Conservation (phyloP, 1,140 invertebrate genomes). For the Procambarus virginalis region DNA sequence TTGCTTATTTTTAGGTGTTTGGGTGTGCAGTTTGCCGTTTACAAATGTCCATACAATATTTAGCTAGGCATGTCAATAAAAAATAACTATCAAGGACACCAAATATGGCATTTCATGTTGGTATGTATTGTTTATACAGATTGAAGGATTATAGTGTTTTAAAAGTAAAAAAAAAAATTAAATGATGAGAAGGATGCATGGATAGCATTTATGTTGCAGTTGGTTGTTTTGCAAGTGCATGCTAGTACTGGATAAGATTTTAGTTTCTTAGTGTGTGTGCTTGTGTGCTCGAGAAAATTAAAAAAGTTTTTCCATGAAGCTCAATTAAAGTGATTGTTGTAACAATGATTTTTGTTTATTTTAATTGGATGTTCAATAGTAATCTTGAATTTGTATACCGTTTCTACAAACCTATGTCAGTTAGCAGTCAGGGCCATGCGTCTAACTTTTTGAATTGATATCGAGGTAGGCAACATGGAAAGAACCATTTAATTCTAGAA, state of each 20-base stretch:
- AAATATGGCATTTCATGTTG: not conserved
- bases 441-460: too few relatives aligned
- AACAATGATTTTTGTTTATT: too few relatives aligned
- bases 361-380: too few relatives aligned
- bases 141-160: not conserved
- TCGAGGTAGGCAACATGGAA: too few relatives aligned
- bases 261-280: not conserved
- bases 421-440: too few relatives aligned
- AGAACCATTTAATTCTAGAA: too few relatives aligned
- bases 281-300: too few relatives aligned
- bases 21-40: not conserved
- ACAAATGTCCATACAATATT: not conserved
- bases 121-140: not conserved
- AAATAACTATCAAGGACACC: not conserved
- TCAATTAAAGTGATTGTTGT: too few relatives aligned
- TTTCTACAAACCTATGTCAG: too few relatives aligned
- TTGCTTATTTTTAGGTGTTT: not conserved
- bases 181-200: not conserved
- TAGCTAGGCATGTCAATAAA: not conserved
- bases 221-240: not conserved
- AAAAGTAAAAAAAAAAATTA: not conserved
- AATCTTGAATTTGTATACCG: too few relatives aligned
- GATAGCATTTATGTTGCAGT: not conserved
- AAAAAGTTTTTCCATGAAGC: too few relatives aligned
- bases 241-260: not conserved